Conservation (phyloP, 2,888 invertebrate species). For the Smittia aterrima region DNA sequence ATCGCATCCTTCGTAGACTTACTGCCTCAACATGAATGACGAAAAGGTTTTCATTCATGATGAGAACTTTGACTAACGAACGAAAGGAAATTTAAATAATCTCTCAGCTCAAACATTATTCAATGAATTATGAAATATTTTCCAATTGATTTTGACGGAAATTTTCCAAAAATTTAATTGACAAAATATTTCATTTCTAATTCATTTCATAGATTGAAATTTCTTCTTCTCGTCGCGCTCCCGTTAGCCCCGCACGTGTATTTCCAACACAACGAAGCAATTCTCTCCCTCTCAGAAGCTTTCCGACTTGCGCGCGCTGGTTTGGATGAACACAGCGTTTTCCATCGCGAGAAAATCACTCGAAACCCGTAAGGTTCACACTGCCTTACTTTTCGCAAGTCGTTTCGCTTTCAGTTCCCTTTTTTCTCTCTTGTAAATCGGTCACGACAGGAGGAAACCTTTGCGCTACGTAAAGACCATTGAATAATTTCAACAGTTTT, state of each 20-base stretch:
- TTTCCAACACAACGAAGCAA: neutral
- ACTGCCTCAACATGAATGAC: slow-evolving; percentile 31
- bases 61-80: neutral
- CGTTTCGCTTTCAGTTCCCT: slow-evolving; percentile 32
- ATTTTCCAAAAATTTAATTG: neutral
- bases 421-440: slow-evolving; percentile 38
- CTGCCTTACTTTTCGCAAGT: neutral
- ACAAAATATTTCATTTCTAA: neutral
- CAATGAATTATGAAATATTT: neutral
- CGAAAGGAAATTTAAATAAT: neutral
- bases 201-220: neutral
- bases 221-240: neutral
- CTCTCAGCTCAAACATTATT: neutral
- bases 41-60: neutral
- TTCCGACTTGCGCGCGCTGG: neutral
- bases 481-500: slow-evolving; percentile 24
- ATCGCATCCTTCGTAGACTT: slow-evolving; percentile 23
- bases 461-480: slow-evolving; percentile 5
- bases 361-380: slow-evolving; percentile 18
- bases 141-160: neutral
- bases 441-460: slow-evolving; percentile 31
- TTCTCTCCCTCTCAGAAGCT: slow-evolving; percentile 32
- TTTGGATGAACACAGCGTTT: neutral
- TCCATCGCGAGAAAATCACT: slow-evolving; percentile 1
- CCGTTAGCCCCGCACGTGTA: slow-evolving; percentile 26